These are phyloP conservation scores for Ranitomeya imitator DNA, from an alignment of 2,113 vertebrate genomes.

Conservation along the genomic window DNA sequence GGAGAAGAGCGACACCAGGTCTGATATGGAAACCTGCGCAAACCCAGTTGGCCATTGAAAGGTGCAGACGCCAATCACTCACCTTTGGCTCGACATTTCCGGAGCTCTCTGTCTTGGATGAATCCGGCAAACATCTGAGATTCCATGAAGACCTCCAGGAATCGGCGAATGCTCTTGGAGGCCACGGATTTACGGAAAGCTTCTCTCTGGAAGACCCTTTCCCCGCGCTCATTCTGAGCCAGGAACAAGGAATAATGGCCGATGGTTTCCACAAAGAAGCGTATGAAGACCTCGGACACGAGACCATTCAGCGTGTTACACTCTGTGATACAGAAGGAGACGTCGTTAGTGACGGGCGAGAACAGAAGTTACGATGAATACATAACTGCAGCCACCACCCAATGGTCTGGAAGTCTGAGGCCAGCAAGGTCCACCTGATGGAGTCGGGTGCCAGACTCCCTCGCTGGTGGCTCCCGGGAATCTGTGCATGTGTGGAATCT, in stretches of 20 bases:
- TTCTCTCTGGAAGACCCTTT: slow-evolving; percentile 92
- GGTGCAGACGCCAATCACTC: slow-evolving; percentile 36
- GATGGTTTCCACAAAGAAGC: slow-evolving; percentile 97
- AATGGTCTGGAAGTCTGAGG: too few relatives aligned
- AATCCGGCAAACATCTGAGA: slow-evolving; percentile 99
- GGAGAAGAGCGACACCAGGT: neutral
- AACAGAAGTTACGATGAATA: neutral
- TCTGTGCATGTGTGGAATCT: too few relatives aligned
- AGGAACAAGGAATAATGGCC: slow-evolving; percentile 98
- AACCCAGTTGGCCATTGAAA: neutral
- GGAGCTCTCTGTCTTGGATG: slow-evolving; percentile 95
- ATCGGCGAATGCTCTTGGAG: slow-evolving; percentile 96
- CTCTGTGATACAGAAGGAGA: slow-evolving; percentile 76
- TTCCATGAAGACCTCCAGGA: slow-evolving; percentile 99
- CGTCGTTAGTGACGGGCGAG: neutral
- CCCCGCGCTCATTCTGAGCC: slow-evolving; percentile 90
- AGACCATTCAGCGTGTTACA: slow-evolving; percentile 92
- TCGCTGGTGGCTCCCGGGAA: too few relatives aligned
- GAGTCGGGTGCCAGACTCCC: neutral
- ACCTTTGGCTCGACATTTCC: slow-evolving; percentile 96
- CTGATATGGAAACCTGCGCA: neutral
- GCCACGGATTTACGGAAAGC: slow-evolving; percentile 97
- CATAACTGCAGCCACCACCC: too few relatives aligned
- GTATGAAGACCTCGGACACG: slow-evolving; percentile 97
- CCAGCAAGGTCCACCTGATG: neutral